These are phyloP conservation scores for Arbacia lixula DNA, from an alignment of 53 echinoderm and acorn worm species.

Conservation along the genomic window DNA sequence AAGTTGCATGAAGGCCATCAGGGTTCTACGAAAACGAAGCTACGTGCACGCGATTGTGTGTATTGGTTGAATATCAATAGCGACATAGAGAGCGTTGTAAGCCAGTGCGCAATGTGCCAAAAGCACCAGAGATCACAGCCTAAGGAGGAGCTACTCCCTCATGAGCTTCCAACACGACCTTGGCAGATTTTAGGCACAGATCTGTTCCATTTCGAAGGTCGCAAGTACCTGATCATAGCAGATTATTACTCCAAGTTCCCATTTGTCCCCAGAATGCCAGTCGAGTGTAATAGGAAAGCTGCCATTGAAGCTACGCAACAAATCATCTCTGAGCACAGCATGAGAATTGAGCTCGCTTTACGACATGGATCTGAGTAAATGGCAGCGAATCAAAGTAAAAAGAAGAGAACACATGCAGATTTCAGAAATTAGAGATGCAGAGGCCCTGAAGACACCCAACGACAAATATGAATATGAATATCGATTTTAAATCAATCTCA, in stretches of 20 bases:
- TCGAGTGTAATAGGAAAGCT: constrained; percentile 10
- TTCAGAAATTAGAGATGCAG: too few relatives aligned
- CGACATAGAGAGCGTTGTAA: constrained; percentile 63
- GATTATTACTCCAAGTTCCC: too few relatives aligned
- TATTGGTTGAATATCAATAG: constrained; percentile 44
- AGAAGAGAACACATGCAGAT: too few relatives aligned
- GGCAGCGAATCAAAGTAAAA: too few relatives aligned
- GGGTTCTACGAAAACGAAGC: constrained; percentile 32
- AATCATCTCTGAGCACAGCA: constrained; percentile 48
- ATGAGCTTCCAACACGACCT: constrained; percentile 55
- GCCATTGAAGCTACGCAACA: constrained; percentile 33
- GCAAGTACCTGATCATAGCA: constrained; percentile 42
- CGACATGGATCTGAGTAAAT: too few relatives aligned
- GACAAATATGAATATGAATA: too few relatives aligned
- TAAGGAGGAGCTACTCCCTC: constrained; percentile 40
- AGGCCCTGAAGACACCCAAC: too few relatives aligned
- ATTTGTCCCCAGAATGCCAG: constrained; percentile 39
- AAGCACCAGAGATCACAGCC: constrained; percentile 43
- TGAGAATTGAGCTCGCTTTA: too few relatives aligned
- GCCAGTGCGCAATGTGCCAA: constrained; percentile 55
- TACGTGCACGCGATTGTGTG: constrained; percentile 39
- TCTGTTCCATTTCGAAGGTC: constrained; percentile 37
- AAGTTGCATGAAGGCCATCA: constrained; percentile 68
- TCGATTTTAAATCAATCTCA: too few relatives aligned
- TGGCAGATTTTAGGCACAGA: constrained; percentile 65